Percentiles rank a stretch among this genome's conserved stretches.
Evolutionary conservation across 92 coral and sea anemone species (phyloP).

Genomic region (Siderastrea siderea): DNA sequence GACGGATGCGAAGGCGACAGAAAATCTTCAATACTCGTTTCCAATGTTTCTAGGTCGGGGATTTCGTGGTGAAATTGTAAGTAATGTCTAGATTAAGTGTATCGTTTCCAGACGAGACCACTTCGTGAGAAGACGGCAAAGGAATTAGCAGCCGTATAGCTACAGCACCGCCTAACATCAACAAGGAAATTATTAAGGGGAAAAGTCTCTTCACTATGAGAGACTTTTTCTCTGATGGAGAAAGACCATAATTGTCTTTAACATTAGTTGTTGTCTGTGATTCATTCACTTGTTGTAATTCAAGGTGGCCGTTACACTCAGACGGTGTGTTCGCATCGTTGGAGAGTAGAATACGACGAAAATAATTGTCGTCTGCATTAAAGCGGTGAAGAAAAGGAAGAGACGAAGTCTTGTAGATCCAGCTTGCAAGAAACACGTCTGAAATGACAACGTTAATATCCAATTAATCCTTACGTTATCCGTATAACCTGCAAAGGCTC

Average conservation of each 20-base stretch:
- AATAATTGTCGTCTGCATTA: background rate
- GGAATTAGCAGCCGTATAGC: constrained; percentile 60
- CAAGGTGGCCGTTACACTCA: background rate
- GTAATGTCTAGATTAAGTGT: constrained; percentile 17
- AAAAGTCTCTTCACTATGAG: constrained; percentile 23
- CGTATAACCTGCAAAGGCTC: no score
- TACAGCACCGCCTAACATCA: constrained; percentile 53
- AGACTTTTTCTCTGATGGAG: constrained; percentile 24
- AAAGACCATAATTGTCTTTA: background rate
- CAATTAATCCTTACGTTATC: background rate
- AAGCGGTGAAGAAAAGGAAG: constrained; percentile 12
- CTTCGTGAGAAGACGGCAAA: constrained; percentile 24
- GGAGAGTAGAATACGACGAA: background rate
- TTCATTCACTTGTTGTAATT: background rate
- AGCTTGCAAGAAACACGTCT: constrained; percentile 18
- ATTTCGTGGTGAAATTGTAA: background rate
- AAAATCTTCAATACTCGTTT: background rate
- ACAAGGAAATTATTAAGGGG: constrained; percentile 33
- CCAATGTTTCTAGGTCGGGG: background rate
- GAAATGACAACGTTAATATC: background rate
- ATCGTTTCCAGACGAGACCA: background rate
- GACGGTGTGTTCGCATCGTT: background rate
- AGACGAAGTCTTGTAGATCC: constrained; percentile 44
- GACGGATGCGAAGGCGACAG: background rate
- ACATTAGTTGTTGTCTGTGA: background rate